phyloP scores from a whole-genome alignment of 2,113 vertebrate genomes.

The Benitochromis conjunctus region DNA sequence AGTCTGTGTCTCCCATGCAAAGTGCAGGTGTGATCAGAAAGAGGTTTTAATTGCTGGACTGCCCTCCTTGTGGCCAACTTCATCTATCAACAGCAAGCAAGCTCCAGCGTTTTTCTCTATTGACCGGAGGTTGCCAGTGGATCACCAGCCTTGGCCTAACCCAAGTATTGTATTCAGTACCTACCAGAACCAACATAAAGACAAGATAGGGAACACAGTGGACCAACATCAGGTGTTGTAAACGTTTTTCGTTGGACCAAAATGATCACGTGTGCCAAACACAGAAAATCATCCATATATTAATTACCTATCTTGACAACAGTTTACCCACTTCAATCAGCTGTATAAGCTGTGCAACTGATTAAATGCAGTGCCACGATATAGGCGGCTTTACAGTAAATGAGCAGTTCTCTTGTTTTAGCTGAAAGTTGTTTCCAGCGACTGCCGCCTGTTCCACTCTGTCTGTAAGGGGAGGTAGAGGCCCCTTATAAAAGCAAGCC shows the following conservation, averaged over 20 bases:
- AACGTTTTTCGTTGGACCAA: not conserved
- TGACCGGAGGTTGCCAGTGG: not conserved
- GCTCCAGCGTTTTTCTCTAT: not conserved
- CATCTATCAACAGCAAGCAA: not conserved
- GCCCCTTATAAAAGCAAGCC: not conserved
- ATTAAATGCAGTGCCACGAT: not conserved
- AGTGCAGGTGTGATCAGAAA: not conserved
- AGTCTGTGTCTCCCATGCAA: not conserved
- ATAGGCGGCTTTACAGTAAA: not conserved
- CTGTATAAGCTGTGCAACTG: not conserved
- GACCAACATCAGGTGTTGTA: rapidly evolving
- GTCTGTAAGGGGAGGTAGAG: not conserved
- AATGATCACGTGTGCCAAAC: not conserved
- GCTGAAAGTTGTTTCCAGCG: not conserved
- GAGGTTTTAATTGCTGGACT: not conserved
- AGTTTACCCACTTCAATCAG: not conserved
- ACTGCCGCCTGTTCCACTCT: not conserved
- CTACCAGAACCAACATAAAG: not conserved
- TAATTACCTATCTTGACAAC: too few relatives aligned
- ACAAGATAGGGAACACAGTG: not conserved
- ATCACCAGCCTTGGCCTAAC: not conserved
- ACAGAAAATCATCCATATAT: not conserved
- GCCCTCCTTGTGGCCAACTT: not conserved
- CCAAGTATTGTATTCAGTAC: not conserved
- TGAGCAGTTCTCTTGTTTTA: not conserved